These are phyloP conservation scores for Criorhina ranunculi DNA, from an alignment of 2,888 invertebrate genomes.

Conservation along the genomic window DNA sequence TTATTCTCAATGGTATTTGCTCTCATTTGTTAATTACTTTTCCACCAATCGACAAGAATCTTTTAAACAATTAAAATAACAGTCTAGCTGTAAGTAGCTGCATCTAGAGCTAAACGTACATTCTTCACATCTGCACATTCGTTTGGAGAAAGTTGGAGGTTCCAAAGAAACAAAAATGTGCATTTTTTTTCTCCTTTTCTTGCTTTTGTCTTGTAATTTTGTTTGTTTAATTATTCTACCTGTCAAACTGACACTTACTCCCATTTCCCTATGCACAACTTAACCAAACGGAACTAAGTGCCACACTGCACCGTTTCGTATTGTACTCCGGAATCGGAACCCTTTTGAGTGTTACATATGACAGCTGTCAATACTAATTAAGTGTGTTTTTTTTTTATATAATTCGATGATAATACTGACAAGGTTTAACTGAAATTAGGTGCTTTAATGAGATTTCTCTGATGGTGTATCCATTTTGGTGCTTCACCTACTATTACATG, in stretches of 20 bases:
- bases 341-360: constrained; percentile 9
- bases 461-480: constrained; percentile 4
- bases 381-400: constrained; percentile 32
- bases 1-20: constrained; percentile 34
- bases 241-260: constrained; percentile 56
- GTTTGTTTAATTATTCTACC: constrained; percentile 22
- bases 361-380: constrained; percentile 53
- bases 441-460: constrained; percentile 26
- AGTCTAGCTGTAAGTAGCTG: constrained; percentile 25
- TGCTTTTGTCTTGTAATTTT: not conserved
- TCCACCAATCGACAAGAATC: constrained; percentile 36
- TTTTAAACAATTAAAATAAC: constrained; percentile 8
- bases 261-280: constrained; percentile 3
- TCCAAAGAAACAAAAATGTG: constrained; percentile 4
- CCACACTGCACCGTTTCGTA: not conserved
- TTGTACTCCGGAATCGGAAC: not conserved
- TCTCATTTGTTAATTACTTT: constrained; percentile 38
- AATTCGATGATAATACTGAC: constrained; percentile 4
- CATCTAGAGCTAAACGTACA: constrained; percentile 15
- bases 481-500: constrained; percentile 32
- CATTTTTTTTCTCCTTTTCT: constrained; percentile 6
- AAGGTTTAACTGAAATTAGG: not conserved
- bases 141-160: constrained; percentile 31
- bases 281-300: constrained; percentile 19
- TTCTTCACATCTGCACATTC: not conserved